Base-by-base conservation (phyloP, 2,888 invertebrate genomes). In the Saturnia japonica region DNA sequence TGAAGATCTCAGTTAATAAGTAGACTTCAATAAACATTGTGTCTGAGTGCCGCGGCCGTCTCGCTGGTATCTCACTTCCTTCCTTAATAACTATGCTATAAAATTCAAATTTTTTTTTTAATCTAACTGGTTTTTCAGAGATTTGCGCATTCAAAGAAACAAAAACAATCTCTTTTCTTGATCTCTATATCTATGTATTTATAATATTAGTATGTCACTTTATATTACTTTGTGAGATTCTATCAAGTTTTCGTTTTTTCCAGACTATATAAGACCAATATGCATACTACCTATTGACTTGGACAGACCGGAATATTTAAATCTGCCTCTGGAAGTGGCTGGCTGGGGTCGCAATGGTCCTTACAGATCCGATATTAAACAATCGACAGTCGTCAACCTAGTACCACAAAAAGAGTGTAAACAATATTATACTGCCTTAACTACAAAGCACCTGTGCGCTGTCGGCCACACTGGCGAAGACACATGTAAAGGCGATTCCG, bases 401-500 rank as follows among this genome's bases (percentile, higher is more conserved):
- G 87, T 93, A 2, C 86, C 91, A 0, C 88, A 90, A 69, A 80
- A 80, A 1, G 80, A 87, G 72, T 94, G 93, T 74, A 79, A 70
- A 68, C 77, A 77, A 51, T 86, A 79, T 70, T 94, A 94, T 70
- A 85, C 89, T 0, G 77, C 77, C 47, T 78, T 94, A 51, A 84
- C 88, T 2, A 80, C 79, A 0, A 75, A 84, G 2, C 92, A 92
- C 75, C 72, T 93, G n/a, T 93, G 93, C 76, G 93, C 93, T 7
- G 90, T 88, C 11, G 93, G 91, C 0, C 85, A 88, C 47, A 87
- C 82, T 0, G 92, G 93, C 0, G 85, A 92, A 74, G 94, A 93
- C 72, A 91, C 93, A 8, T 93, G 94, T 75, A 91, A 91, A 79
- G 94, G 93, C 2, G 93, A 93, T 76, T 94, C 93, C 2, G 93